Percentiles rank a stretch among this genome's conserved stretches.
phyloP scores from a whole-genome alignment of 2,888 invertebrate species.

The Phalangium opilio region DNA sequence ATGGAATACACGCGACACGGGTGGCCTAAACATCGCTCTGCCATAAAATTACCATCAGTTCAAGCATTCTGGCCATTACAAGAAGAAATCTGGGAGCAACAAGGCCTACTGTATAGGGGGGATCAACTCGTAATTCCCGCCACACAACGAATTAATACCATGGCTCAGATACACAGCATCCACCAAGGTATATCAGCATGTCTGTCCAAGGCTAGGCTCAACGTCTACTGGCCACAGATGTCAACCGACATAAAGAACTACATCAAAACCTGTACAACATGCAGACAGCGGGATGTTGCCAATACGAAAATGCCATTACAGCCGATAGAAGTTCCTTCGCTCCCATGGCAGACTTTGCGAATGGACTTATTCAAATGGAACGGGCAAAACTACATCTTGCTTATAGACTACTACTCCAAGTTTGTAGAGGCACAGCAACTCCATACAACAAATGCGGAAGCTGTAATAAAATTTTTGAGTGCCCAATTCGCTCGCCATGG shows the following conservation, averaged over 20 bases:
- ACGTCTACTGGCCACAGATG: constrained; percentile 5
- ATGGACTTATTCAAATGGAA: too few relatives aligned
- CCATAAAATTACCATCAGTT: background rate
- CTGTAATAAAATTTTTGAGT: too few relatives aligned
- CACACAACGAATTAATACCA: constrained; percentile 1
- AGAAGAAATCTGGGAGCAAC: constrained; percentile 3
- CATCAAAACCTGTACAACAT: background rate
- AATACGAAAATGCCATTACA: constrained; percentile 1
- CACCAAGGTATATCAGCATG: constrained; percentile 4
- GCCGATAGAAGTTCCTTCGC: constrained; percentile 1
- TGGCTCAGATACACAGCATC: background rate
- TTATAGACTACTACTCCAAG: too few relatives aligned
- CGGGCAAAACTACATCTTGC: too few relatives aligned
- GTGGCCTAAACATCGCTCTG: background rate
- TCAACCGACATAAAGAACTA: background rate
- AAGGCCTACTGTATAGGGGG: constrained; percentile 3
- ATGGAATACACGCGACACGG: background rate
- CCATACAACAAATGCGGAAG: too few relatives aligned
- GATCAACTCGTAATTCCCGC: background rate
- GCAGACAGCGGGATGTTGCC: background rate
- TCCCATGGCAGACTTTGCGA: too few relatives aligned
- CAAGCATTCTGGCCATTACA: constrained; percentile 4
- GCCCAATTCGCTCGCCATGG: too few relatives aligned
- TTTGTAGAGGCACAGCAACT: too few relatives aligned
- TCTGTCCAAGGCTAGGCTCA: constrained; percentile 2